These are phyloP conservation scores for Brachionichthys hirsutus DNA, from an alignment of 2,113 vertebrate species.

Conservation along the genomic window DNA sequence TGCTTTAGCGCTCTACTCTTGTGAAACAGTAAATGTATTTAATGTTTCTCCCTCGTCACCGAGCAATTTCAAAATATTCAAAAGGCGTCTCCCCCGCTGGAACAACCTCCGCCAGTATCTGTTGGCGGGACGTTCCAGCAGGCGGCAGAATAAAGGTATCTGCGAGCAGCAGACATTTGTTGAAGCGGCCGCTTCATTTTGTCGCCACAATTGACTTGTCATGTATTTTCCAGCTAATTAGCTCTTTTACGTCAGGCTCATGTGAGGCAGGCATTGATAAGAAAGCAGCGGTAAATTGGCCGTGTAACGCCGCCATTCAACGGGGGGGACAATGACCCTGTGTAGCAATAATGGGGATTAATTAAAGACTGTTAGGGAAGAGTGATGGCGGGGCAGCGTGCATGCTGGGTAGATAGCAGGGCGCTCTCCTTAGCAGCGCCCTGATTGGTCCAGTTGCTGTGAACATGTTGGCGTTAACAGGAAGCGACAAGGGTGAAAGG, in stretches of 20 bases:
- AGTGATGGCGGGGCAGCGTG: conserved; percentile 42
- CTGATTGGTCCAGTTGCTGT: conserved; percentile 28
- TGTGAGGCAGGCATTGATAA: conserved; percentile 75
- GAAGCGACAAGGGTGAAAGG: conserved; percentile 27
- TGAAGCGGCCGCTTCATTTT: conserved; percentile 54
- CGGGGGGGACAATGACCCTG: conserved; percentile 68
- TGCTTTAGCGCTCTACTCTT: too few relatives aligned
- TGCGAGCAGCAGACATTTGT: conserved; percentile 64
- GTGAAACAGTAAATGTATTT: too few relatives aligned
- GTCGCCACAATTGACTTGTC: conserved; percentile 79
- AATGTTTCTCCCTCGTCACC: too few relatives aligned
- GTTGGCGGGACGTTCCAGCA: conserved; percentile 20
- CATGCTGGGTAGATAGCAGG: conserved; percentile 59
- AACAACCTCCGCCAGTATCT: too few relatives aligned
- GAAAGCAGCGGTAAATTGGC: conserved; percentile 76
- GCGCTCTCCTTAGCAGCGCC: not conserved
- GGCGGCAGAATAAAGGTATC: conserved; percentile 72
- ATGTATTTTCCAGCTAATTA: conserved; percentile 84
- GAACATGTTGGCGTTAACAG: conserved; percentile 44
- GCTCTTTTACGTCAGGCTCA: conserved; percentile 66
- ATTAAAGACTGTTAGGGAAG: conserved; percentile 68
- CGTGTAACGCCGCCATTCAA: conserved; percentile 76
- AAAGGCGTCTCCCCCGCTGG: too few relatives aligned
- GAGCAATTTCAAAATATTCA: too few relatives aligned
- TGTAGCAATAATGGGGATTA: conserved; percentile 71